Evolutionary conservation across 2,113 vertebrate species (phyloP).

Genomic region (Cygnus buccinator): DNA sequence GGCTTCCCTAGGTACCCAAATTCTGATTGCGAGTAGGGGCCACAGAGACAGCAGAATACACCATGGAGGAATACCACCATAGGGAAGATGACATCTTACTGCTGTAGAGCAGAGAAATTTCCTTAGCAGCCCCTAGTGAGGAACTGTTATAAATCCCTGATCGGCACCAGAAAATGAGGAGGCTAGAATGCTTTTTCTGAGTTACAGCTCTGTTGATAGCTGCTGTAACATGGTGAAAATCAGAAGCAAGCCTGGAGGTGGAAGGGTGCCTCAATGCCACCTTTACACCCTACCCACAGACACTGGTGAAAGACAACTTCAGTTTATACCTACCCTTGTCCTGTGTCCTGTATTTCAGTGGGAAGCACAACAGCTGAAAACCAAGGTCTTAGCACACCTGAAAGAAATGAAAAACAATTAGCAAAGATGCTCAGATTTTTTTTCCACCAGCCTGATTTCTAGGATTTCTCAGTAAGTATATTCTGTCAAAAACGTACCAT

Average conservation of each 20-base stretch:
- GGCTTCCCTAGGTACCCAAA: not conserved
- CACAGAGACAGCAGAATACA: not conserved
- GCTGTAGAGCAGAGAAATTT: not conserved
- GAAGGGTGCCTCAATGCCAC: not conserved
- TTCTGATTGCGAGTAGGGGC: not conserved
- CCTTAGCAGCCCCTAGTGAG: not conserved
- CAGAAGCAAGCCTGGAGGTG: not conserved
- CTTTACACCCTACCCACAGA: rapidly evolving
- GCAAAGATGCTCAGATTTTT: not conserved
- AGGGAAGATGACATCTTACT: not conserved
- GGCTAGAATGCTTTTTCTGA: not conserved
- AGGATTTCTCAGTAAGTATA: not conserved
- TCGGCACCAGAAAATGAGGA: rapidly evolving
- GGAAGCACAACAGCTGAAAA: not conserved
- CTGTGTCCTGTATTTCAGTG: not conserved
- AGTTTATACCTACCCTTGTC: not conserved
- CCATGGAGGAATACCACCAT: not conserved
- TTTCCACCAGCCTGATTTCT: not conserved
- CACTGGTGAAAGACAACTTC: not conserved
- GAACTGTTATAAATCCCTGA: not conserved
- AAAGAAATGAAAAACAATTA: not conserved
- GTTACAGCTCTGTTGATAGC: not conserved
- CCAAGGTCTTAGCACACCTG: not conserved
- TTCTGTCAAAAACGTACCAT: not conserved
- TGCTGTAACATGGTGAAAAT: rapidly evolving